Evolutionary conservation across 2,797 vertebrate genomes (phyloP), one percentile per base, ranked within the genome.

Genomic region (Lutjanus campechanus): DNA sequence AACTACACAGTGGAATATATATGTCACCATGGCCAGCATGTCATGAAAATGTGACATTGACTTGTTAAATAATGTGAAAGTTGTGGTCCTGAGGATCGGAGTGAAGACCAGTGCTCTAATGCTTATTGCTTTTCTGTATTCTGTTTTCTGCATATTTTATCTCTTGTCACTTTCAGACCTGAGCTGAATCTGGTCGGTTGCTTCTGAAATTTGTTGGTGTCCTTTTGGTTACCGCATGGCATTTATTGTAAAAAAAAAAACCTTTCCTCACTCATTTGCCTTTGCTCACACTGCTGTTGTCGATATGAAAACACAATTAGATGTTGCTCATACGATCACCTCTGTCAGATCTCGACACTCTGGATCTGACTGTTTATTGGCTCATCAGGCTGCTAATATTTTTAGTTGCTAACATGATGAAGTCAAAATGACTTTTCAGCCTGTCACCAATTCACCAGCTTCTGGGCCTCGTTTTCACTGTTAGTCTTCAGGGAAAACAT

Each of bases 41-140:
- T 16, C 17, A 51, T 58, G 11, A 17, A 49, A 36, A 68, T 69
- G 7, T 55, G 43, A 65, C 63, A 72, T 5, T 20, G 1, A 50
- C 11, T 62, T 5, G n/a, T 59, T 36, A 22, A 19, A 16, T 22
- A 36, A 36, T 82, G 16, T 74, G 6, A 54, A 29, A 51, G 25
- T 67, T 40, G 2, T 41, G 22, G 22, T 77, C 67, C 81, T 69
- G 78, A 88, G 67, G 65, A 86, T 72, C 56, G 77, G 25, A 54
- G 15, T 56, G 13, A 74, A 51, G 54, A 71, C 55, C 8, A 3
- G 36, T 63, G n/a, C 47, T 76, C 13, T 0, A 43, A 16, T 44
- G 63, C 54, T 73, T 63, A 44, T 36, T 15, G 17, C 58, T 70
- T 77, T 47, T 56, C 22, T 9, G 8, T 44, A 15, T 51, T 65